A percentile compares a stretch with the other conserved stretches of the same genome.
Evolutionary conservation across 2,797 vertebrate species (phyloP).

Genomic region (Lophotriccus pileatus): DNA sequence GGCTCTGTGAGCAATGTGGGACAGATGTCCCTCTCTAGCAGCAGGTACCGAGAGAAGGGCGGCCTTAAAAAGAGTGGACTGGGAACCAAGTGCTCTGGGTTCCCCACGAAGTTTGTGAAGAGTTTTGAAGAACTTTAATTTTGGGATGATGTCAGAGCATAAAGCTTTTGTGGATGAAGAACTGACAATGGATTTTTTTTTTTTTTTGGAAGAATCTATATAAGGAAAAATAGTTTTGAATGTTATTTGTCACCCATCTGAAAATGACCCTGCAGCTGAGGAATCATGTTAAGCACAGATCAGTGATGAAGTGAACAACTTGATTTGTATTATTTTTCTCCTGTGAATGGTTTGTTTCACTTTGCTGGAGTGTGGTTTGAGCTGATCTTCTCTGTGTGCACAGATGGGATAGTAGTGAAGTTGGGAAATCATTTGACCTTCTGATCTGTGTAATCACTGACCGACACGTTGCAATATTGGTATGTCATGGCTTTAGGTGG

Average conservation of each 20-base stretch:
- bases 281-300: not conserved
- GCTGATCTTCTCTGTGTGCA: not conserved
- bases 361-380: not conserved
- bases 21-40: not conserved
- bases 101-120: not conserved
- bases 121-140: not conserved
- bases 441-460: not conserved
- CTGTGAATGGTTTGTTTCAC: not conserved
- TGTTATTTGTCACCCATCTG: not conserved
- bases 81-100: fast-evolving
- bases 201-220: not conserved
- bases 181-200: not conserved
- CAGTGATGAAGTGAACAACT: not conserved
- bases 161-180: not conserved
- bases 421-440: slow-evolving; percentile 18
- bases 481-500: slow-evolving; percentile 4
- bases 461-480: not conserved
- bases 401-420: not conserved
- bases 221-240: not conserved
- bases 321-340: not conserved
- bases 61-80: not conserved
- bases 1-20: not conserved
- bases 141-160: not conserved
- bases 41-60: not conserved
- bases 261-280: not conserved